phyloP scores from a whole-genome alignment of 2,888 invertebrate genomes.

The Acanthosepion esculentum region DNA sequence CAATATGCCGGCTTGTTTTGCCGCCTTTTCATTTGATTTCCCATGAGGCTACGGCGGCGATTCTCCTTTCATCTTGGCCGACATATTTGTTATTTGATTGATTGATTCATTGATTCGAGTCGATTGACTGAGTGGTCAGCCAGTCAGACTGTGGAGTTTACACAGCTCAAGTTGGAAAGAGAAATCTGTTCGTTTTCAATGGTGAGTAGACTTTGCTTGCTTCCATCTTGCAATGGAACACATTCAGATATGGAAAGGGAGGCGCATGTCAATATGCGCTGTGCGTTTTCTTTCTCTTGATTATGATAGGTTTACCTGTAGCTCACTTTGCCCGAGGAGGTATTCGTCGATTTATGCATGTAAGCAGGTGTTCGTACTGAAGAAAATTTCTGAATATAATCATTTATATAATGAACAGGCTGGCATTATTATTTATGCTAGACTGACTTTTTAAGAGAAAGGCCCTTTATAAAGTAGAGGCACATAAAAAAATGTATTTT shows the following conservation, averaged over 20 bases:
- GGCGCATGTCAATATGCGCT: background rate
- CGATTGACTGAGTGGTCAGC: background rate
- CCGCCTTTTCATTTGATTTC: background rate
- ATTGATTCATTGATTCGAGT: background rate
- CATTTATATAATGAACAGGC: background rate
- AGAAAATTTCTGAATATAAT: no score
- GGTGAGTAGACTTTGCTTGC: background rate
- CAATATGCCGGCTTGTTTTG: background rate
- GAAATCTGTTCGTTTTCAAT: background rate
- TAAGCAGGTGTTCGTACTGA: background rate
- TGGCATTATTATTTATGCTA: background rate
- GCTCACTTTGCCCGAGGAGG: background rate
- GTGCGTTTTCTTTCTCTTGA: background rate
- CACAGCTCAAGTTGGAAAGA: background rate
- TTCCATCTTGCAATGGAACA: background rate
- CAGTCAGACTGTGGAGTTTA: background rate
- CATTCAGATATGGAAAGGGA: background rate
- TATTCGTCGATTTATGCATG: background rate
- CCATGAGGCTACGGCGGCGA: background rate
- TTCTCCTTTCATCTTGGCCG: background rate
- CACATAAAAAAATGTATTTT: no score
- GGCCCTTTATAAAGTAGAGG: no score
- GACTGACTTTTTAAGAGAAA: background rate
- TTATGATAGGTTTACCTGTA: background rate
- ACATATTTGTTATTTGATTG: conserved; percentile 13